Base-by-base conservation (phyloP, 2,888 invertebrate species). In the Nyleta sp. region DNA sequence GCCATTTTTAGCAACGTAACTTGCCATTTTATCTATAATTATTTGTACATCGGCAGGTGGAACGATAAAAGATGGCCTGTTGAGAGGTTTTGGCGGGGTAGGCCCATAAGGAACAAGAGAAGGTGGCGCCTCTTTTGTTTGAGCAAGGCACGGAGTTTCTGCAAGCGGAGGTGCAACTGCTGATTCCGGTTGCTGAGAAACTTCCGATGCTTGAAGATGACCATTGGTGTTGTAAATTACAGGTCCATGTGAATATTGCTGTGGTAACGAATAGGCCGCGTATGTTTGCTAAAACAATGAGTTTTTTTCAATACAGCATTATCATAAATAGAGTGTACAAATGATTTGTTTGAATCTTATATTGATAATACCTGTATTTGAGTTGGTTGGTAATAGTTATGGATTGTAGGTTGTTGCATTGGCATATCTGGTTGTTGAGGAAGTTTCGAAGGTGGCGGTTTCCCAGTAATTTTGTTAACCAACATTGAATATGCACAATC, bases 11-110 rank as follows among this genome's bases (percentile, higher is more conserved):
- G 97, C 96, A 0, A 99, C 99, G 90, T 99, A 99, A 80, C 95
- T 95, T 0, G 99, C 99, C 95, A 99, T 98, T 91, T 98, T 98
- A 91, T 98, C 98, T 71, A 99, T 96, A 7, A 99, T 96, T 17
- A 96, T 93, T 87, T 95, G 95, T 0, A 96, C 92, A 84, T 97
- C 97, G 3, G 95, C 95, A 0, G 97, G 95, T 0, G 98, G 98
- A 1, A 93, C 91, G 8, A 92, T 91, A 24, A 94, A 91, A 0
- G 91, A 88, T 0, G 91, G 90, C 48, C 92, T 85, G 89, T 92
- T 93, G 67, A 87, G 76, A 35, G 87, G 87, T 28, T 91, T 89
- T 3, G 87, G 84, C 0, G 87, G 84, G 8, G 86, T 85, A 11
- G 88, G 84, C 1, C 90, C 90, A 22, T 91, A 91, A 0, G 90